Conservation (phyloP, 2,113 vertebrate genomes). For the Centropus bengalensis region DNA sequence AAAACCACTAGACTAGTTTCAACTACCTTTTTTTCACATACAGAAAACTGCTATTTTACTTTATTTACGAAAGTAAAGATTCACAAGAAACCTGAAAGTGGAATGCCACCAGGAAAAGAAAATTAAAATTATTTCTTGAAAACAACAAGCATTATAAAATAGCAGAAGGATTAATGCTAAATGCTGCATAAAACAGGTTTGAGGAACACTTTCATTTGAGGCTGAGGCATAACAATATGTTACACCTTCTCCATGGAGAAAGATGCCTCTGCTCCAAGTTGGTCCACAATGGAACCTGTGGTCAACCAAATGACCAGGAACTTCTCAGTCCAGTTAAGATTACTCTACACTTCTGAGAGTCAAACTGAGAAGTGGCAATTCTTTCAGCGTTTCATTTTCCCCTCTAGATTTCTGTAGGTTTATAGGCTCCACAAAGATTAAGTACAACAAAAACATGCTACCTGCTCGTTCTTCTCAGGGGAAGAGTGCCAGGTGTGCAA, state of each 20-base stretch:
- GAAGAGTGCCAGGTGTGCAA: neutral
- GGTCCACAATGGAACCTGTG: neutral
- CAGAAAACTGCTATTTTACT: neutral
- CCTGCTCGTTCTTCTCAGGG: neutral
- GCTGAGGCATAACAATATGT: neutral
- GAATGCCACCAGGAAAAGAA: accelerated
- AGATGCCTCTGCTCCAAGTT: neutral
- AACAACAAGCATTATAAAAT: neutral
- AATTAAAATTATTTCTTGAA: neutral
- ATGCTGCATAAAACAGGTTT: neutral
- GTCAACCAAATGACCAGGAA: neutral
- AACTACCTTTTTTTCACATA: neutral
- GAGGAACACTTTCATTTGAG: neutral
- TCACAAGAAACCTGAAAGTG: neutral
- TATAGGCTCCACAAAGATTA: neutral
- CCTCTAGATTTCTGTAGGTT: neutral
- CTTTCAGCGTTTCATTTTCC: neutral
- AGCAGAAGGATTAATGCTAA: neutral
- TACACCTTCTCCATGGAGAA: neutral
- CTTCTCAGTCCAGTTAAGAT: neutral
- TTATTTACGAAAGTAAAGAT: neutral
- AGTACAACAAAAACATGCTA: neutral
- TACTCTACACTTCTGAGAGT: neutral
- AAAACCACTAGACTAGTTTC: neutral
- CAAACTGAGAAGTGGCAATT: neutral